Evolutionary conservation across 1,140 invertebrate genomes (phyloP).

Genomic region (Tetragonula clypearis): DNA sequence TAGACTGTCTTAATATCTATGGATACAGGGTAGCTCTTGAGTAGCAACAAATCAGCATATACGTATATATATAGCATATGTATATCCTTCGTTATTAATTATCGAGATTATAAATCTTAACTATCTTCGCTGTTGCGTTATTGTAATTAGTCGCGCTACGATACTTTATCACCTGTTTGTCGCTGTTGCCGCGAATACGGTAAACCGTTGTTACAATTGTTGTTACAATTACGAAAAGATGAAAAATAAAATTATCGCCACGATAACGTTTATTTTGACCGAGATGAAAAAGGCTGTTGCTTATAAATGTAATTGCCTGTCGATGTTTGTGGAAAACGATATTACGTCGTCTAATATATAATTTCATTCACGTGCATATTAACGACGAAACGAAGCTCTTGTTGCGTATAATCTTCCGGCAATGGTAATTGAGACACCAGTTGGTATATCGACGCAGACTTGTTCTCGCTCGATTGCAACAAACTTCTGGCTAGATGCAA

Average conservation of each 20-base stretch:
- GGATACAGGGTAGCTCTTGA: neutral
- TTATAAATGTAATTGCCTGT: neutral
- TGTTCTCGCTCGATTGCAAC: slow-evolving; percentile 78
- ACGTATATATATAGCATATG: too few species aligned
- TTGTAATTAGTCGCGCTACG: neutral
- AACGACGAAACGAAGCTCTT: slow-evolving; percentile 83
- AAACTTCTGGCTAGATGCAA: slow-evolving; percentile 82
- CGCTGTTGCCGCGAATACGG: neutral
- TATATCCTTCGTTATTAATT: slow-evolving; percentile 6
- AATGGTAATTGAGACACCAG: slow-evolving; percentile 84
- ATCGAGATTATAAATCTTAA: neutral
- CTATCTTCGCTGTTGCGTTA: neutral
- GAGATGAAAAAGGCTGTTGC: neutral
- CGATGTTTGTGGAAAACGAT: neutral
- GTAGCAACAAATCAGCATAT: slow-evolving; percentile 9
- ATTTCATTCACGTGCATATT: slow-evolving; percentile 74
- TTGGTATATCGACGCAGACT: slow-evolving; percentile 77
- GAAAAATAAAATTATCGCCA: neutral
- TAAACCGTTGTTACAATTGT: neutral
- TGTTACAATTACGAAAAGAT: neutral
- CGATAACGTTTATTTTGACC: neutral
- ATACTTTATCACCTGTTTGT: neutral
- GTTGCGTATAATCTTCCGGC: slow-evolving; percentile 86
- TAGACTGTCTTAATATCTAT: neutral
- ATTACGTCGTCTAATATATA: slow-evolving; percentile 41